Evolutionary conservation across 1,140 invertebrate species (phyloP), one percentile per base, ranked within the genome.

Genomic region (Drosophila pseudoananassae): DNA sequence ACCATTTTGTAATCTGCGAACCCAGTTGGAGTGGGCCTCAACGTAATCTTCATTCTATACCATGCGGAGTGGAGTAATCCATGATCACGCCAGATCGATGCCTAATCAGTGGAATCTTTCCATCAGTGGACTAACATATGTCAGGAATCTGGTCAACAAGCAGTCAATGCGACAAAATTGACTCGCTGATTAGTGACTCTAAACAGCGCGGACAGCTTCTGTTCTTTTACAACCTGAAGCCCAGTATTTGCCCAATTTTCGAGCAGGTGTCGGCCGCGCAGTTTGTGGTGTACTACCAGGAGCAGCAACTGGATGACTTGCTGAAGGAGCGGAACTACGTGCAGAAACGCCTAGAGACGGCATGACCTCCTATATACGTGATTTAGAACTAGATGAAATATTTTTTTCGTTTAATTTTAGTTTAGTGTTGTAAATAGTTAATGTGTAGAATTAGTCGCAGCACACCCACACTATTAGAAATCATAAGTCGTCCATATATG

Each of bases 21-120:
- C n/a, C n/a, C n/a, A n/a, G n/a, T n/a, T n/a, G 98, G 98, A 9
- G 95, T 98, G 49, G 95, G 95, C n/a, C 92, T 98, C n/a, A 98
- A 98, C 82, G 93, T 99, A 8, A 92, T 97, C 6, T 97, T 98
- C 77, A 95, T 99, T 45, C 92, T 99, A 5, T 98, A 98, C 90
- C 96, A 97, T 81, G 96, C 96, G 23, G 95, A 27, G 93, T 94
- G 17, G 94, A 96, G 69, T 97, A 97, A 90, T 92, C 97, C 17
- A 95, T 97, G 92, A 92, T 98, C 38, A 96, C 96, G 1, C 96
- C 97, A 7, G 96, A 97, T 91, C 94, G 97, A 46, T 97, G 96
- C 81, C 92, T 98, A 1, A 96, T n/a, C n/a, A n/a, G n/a, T n/a
- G n/a, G n/a, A n/a, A n/a, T 97, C 75, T 98, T 98, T 92, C 97